Conservation (phyloP, 2,888 invertebrate species). For the Cheilosia vulpina region DNA sequence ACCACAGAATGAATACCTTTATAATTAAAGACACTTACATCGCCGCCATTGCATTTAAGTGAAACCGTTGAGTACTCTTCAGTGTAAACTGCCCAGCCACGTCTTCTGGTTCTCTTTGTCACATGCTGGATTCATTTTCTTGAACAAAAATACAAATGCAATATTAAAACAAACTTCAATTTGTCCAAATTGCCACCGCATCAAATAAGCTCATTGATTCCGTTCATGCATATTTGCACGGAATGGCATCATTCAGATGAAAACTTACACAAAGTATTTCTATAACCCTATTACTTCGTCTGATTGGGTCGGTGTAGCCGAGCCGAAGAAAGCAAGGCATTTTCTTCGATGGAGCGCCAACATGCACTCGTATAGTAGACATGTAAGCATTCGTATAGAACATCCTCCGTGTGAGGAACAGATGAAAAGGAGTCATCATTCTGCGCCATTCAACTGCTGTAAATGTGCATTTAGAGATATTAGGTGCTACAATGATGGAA, state of each 20-base stretch:
- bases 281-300: slow-evolving; percentile 65
- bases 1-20: neutral
- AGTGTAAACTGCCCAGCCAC: too few species aligned
- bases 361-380: slow-evolving; percentile 1
- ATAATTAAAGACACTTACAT: neutral
- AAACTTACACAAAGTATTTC: slow-evolving; percentile 62
- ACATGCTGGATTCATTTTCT: slow-evolving; percentile 15
- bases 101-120: neutral
- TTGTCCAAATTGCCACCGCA: slow-evolving; percentile 68
- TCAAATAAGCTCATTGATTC: slow-evolving; percentile 73
- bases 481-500: slow-evolving; percentile 46
- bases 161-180: slow-evolving; percentile 56
- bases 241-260: slow-evolving; percentile 59
- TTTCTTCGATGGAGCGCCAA: slow-evolving; percentile 35
- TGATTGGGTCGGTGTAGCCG: slow-evolving; percentile 53
- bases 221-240: slow-evolving; percentile 66
- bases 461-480: slow-evolving; percentile 69
- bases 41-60: neutral
- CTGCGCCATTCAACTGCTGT: slow-evolving; percentile 53
- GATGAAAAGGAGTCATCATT: slow-evolving; percentile 56
- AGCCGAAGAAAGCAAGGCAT: slow-evolving; percentile 34
- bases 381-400: neutral
- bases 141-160: neutral
- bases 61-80: neutral
- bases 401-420: slow-evolving; percentile 1